Evolutionary conservation across 2,888 invertebrate species (phyloP), one percentile per base, ranked within the genome.

Genomic region (Tryphoninae sp.): DNA sequence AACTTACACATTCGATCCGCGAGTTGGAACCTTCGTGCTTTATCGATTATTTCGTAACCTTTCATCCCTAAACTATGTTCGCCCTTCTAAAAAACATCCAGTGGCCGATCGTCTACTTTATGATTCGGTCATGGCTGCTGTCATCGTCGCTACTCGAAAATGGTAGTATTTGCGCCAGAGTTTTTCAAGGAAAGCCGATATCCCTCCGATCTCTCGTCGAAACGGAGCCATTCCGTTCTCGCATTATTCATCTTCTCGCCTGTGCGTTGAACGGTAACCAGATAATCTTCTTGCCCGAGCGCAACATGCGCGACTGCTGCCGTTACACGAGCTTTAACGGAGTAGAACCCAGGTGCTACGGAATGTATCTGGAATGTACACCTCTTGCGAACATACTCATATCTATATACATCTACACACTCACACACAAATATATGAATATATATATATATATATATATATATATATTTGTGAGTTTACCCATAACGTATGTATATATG

Each of bases 311-410:
- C 69, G 45, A 78, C 64, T 72, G 64, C 64, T 74, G 69, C 40
- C 55, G 53, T 26, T 45, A 81, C 64, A 64, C 40, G 77, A 69
- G 64, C 69, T 69, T 73, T 40, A 59, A 22, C 26, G 8, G 73
- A 40, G 23, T 26, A 67, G 65, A 40, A 61, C 45, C 71, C 78
- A 81, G 81, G 81, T 75, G 81, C 71, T 53, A 65, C 26, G 64
- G 61, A 76, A 76, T 80, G 62, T 72, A 65, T 51, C 59, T 40
- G 74, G 65, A 61, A 71, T 71, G 26, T 59, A 40, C 53, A 26
- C 53, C 61, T 22, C 71, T 69, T 59, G 40, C 55, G 22, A 22
- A 19, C 53, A 53, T n/a, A 6, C 45, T 23, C 40, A 33, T 33
- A 11, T 23, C 11, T 23, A 23, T 23, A 22, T 59, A 33, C 7